Conservation (phyloP, 2,797 vertebrate species). For the Sebastes hubbsi region DNA sequence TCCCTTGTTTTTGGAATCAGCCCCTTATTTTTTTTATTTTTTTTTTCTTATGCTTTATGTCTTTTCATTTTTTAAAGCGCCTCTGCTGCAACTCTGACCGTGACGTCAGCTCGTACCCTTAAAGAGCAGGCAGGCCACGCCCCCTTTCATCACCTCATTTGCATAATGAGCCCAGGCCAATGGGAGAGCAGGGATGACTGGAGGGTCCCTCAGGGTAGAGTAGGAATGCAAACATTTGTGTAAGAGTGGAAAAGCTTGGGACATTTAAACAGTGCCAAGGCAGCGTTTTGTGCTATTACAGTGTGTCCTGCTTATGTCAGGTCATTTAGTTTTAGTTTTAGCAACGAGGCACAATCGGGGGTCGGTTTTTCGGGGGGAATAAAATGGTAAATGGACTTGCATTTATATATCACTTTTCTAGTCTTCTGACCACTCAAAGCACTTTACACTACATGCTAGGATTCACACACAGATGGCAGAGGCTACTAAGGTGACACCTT, state of each 20-base stretch:
- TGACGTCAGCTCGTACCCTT: constrained; percentile 85
- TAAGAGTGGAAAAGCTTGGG: constrained; percentile 64
- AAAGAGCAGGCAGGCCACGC: constrained; percentile 55
- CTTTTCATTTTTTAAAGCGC: constrained; percentile 55
- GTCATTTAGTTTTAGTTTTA: constrained; percentile 10
- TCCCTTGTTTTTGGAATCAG: constrained; percentile 54
- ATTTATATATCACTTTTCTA: too few species aligned
- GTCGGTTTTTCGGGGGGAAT: background rate
- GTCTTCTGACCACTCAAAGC: too few species aligned
- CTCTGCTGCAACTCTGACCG: constrained; percentile 74
- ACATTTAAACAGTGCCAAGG: constrained; percentile 46
- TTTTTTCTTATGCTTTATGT: constrained; percentile 56
- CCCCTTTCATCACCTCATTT: constrained; percentile 68
- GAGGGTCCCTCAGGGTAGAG: constrained; percentile 71
- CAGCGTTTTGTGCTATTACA: constrained; percentile 16
- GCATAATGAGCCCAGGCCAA: constrained; percentile 86
- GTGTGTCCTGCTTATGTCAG: background rate
- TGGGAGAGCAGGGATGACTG: constrained; percentile 56
- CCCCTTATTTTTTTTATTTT: constrained; percentile 45
- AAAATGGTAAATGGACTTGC: too few species aligned
- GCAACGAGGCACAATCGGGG: background rate
- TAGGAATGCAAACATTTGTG: constrained; percentile 79
- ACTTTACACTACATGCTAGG: too few species aligned
- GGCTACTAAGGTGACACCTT: too few species aligned
- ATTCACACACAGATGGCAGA: too few species aligned